Evolutionary conservation across 2,113 vertebrate genomes (phyloP).

Genomic region (Panurus biarmicus): DNA sequence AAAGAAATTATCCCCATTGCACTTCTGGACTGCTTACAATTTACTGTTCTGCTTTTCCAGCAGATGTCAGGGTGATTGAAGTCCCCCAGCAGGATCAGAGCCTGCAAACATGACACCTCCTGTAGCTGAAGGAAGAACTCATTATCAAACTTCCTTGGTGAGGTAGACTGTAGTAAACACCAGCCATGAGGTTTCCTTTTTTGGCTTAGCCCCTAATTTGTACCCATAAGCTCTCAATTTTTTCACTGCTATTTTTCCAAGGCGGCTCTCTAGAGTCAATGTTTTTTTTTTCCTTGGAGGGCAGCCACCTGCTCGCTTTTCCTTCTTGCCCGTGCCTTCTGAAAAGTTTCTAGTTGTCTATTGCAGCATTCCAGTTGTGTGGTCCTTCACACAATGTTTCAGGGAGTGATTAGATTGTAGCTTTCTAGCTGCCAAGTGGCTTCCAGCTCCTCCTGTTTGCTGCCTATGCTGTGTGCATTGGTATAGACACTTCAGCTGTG

Average conservation of each 20-base stretch:
- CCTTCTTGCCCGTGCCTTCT: neutral
- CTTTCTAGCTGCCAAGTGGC: neutral
- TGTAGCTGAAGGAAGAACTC: neutral
- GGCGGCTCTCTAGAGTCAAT: neutral
- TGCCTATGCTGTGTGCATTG: neutral
- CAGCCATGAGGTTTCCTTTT: neutral
- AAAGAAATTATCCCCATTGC: neutral
- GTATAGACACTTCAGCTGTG: neutral
- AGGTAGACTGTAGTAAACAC: neutral
- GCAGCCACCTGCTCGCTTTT: neutral
- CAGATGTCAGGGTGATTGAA: neutral
- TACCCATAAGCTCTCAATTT: neutral
- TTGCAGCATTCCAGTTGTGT: neutral
- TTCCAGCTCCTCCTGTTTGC: neutral
- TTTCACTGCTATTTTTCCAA: neutral
- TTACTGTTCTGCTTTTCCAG: neutral
- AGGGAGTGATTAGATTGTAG: neutral
- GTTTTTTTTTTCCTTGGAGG: too few relatives aligned
- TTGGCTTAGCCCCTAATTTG: neutral
- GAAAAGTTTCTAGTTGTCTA: neutral
- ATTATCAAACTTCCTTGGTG: neutral
- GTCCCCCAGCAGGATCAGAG: neutral
- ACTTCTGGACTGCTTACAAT: neutral
- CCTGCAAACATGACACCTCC: neutral
- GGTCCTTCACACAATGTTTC: neutral